Evolutionary conservation across 2,888 invertebrate genomes (phyloP), one percentile per base, ranked within the genome.

Genomic region (Athalia cordata): DNA sequence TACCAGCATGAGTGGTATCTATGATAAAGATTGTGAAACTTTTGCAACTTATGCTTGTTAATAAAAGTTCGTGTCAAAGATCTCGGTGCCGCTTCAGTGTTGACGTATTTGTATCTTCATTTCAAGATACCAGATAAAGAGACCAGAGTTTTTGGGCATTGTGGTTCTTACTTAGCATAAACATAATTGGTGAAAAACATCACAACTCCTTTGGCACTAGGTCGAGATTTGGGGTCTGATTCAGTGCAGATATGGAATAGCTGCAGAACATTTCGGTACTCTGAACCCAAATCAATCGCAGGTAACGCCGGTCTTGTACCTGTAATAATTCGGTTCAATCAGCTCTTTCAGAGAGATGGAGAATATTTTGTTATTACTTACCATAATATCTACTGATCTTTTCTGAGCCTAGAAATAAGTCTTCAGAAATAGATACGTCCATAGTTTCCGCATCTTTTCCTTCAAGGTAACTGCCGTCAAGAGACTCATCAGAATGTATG

Each of bases 291-390:
- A 45, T 92, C 90, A 79, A 95, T 92, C 78, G 92, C 92, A 0
- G 96, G 96, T 15, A 96, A 86, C 0, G 92, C 89, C 0, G 96
- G 96, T 0, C 96, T 92, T 1, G 94, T 94, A 61, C 96, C 96
- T 93, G 85, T 49, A 86, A 81, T 75, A 49, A 49, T 78, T 29
- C 29, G 29, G 57, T 3, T 13, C 55, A 65, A 66, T 29, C 43
- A 72, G 61, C 57, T 77, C 62, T 55, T 74, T 55, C 8, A 13
- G 29, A 61, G 7, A 7, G 11, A 43, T 5, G 61, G 55, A 57
- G 43, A 7, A 77, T 52, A 77, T 49, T 61, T 45, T 74, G 9
- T 8, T 43, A 64, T 61, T 13, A 67, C 47, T 13, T 47, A 55
- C 47, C 66, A 47, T 9, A 78, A 65, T 82, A 82, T 29, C 29